phyloP scores from a whole-genome alignment of 2,888 invertebrate genomes.

The Drosophila phalerata region DNA sequence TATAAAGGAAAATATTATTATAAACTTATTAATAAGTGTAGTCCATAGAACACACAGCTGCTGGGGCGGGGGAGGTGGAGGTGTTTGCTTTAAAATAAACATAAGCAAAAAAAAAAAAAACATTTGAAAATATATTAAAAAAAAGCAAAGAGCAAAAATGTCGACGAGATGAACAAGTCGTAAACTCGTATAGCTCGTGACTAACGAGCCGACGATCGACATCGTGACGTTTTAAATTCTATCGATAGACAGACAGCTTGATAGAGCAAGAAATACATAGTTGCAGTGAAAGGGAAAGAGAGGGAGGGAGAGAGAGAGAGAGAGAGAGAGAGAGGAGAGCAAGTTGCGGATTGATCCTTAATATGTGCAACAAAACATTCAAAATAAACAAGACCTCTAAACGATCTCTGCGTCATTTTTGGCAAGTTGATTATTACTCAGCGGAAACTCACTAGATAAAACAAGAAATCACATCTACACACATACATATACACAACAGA shows the following conservation, averaged over 20 bases:
- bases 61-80: not conserved
- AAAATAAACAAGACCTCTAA: constrained; percentile 6
- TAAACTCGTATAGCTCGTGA: constrained; percentile 63
- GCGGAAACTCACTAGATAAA: constrained; percentile 10
- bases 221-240: constrained; percentile 18
- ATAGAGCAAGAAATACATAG: too few relatives aligned
- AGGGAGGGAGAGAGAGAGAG: not conserved
- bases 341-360: constrained; percentile 18
- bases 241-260: not conserved
- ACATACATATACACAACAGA: not conserved
- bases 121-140: constrained; percentile 16
- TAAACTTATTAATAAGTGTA: constrained; percentile 78
- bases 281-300: not conserved
- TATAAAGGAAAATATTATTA: constrained; percentile 63
- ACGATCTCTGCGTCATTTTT: constrained; percentile 24
- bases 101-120: constrained; percentile 21
- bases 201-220: constrained; percentile 66
- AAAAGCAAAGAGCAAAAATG: constrained; percentile 36
- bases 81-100: constrained; percentile 65
- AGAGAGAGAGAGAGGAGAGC: not conserved
- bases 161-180: constrained; percentile 29
- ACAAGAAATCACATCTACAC: not conserved
- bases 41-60: constrained; percentile 44
- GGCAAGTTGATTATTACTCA: constrained; percentile 23
- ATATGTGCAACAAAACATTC: not conserved